phyloP scores from a whole-genome alignment of 2,113 vertebrate genomes.

The Festucalex cinctus region DNA sequence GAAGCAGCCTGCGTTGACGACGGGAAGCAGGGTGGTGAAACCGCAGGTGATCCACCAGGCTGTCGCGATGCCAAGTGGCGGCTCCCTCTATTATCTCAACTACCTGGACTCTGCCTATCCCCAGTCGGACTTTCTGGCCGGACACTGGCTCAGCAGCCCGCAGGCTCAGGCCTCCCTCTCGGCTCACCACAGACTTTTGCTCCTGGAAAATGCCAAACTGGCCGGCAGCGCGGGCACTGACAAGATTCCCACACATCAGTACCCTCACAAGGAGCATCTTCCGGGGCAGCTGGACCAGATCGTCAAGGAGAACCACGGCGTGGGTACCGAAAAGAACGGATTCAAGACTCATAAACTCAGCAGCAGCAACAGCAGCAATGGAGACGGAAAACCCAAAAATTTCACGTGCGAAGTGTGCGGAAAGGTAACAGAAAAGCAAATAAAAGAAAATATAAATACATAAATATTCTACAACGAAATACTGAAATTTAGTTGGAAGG shows the following conservation, averaged over 20 bases:
- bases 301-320: constrained; percentile 85
- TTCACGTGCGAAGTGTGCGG: constrained; percentile 98
- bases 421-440: constrained; percentile 76
- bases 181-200: constrained; percentile 87
- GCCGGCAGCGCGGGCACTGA: constrained; percentile 73
- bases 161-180: constrained; percentile 82
- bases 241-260: constrained; percentile 84
- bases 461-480: not conserved
- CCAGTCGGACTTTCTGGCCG: constrained; percentile 84
- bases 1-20: constrained; percentile 71
- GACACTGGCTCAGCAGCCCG: constrained; percentile 85
- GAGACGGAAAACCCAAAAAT: constrained; percentile 90
- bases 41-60: constrained; percentile 94
- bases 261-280: constrained; percentile 89
- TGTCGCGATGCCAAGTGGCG: constrained; percentile 81
- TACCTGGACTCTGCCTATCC: constrained; percentile 92
- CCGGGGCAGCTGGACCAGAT: constrained; percentile 93
- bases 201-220: constrained; percentile 90
- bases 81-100: constrained; percentile 94
- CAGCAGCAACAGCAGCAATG: constrained; percentile 49
- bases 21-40: constrained; percentile 85
- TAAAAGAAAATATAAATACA: not conserved
- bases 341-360: constrained; percentile 81
- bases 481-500: not conserved
- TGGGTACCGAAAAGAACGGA: constrained; percentile 75